Evolutionary conservation across 2,113 vertebrate species (phyloP).

Genomic region (Onychostoma macrolepis): DNA sequence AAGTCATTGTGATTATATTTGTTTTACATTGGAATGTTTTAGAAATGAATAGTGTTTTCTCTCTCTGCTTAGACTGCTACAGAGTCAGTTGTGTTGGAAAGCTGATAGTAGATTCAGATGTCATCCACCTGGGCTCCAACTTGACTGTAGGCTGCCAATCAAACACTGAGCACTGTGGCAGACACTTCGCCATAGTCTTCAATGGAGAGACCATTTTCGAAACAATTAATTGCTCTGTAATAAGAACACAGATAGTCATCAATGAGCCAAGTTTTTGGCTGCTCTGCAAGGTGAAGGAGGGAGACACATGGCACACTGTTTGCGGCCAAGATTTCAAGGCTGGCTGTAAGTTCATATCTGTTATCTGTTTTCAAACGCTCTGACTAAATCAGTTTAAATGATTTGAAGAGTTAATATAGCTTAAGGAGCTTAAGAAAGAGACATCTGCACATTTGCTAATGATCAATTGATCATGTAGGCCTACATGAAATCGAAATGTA

Average conservation of each 20-base stretch:
- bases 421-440: not conserved
- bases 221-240: slow-evolving; percentile 59
- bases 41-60: not conserved
- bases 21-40: not conserved
- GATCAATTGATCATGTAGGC: not conserved
- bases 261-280: not conserved
- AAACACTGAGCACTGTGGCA: slow-evolving; percentile 33
- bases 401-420: not conserved
- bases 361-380: not conserved
- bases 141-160: slow-evolving; percentile 70
- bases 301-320: not conserved
- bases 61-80: slow-evolving; percentile 36
- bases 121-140: slow-evolving; percentile 71
- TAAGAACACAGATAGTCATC: slow-evolving; percentile 61
- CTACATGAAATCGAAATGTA: not conserved
- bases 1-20: not conserved
- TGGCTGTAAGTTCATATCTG: slow-evolving; percentile 69
- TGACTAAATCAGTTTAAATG: not conserved
- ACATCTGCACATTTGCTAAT: not conserved
- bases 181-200: slow-evolving; percentile 50
- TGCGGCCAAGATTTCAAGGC: slow-evolving; percentile 59
- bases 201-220: not conserved
- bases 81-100: slow-evolving; percentile 50
- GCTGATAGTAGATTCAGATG: slow-evolving; percentile 63
- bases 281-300: slow-evolving; percentile 54